Conservation (phyloP, 1,140 invertebrate species). For the Thrips palmi region DNA sequence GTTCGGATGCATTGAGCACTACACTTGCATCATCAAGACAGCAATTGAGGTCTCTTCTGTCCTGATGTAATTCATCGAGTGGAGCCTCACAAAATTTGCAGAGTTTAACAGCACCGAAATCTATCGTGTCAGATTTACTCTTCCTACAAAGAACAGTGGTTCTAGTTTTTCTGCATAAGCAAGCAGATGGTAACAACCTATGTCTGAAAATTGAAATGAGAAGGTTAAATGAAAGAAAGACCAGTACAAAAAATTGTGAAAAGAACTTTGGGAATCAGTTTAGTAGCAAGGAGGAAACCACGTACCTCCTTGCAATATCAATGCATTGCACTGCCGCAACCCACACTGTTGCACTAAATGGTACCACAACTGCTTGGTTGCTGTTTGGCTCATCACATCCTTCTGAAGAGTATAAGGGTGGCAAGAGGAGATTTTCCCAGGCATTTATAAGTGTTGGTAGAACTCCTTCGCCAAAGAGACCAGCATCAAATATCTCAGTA, state of each 20-base stretch:
- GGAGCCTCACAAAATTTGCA: not conserved
- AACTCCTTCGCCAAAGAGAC: slow-evolving; percentile 52
- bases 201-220: not conserved
- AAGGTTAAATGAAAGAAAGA: no score
- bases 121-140: not conserved
- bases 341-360: slow-evolving; percentile 39
- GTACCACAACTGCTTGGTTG: slow-evolving; percentile 33
- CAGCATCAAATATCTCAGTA: slow-evolving; percentile 63
- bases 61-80: not conserved
- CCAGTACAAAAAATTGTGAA: no score
- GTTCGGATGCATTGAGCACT: slow-evolving; percentile 20
- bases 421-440: slow-evolving; percentile 34
- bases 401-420: not conserved
- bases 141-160: not conserved
- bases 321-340: slow-evolving; percentile 33
- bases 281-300: no score
- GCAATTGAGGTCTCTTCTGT: not conserved
- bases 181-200: not conserved
- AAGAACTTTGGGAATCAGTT: no score
- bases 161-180: not conserved
- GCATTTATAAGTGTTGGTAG: slow-evolving; percentile 47
- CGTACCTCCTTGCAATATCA: slow-evolving; percentile 13
- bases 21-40: slow-evolving; percentile 5
- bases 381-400: not conserved
- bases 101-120: not conserved